These are phyloP conservation scores for Linyphia triangularis DNA, from an alignment of 2,888 invertebrate species.

Conservation along the genomic window DNA sequence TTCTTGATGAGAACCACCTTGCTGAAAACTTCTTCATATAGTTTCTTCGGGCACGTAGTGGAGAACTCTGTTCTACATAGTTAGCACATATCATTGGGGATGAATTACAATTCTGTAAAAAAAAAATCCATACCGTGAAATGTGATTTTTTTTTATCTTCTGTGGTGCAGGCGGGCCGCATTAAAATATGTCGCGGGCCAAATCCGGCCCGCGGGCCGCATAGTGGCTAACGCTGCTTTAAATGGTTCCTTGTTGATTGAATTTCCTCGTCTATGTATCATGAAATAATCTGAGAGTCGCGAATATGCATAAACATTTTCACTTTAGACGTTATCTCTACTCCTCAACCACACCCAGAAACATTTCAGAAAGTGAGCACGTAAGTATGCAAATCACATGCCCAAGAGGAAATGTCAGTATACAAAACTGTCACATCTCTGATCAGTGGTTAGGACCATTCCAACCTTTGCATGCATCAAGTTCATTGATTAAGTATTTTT, in stretches of 20 bases:
- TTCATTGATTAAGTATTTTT: not conserved
- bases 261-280: not conserved
- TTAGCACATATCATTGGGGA: not conserved
- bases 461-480: not conserved
- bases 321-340: not conserved
- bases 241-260: conserved; percentile 3
- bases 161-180: too few relatives aligned
- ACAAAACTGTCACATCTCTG: conserved; percentile 17
- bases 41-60: too few relatives aligned
- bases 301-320: not conserved
- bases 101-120: too few relatives aligned
- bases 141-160: too few relatives aligned
- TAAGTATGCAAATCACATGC: conserved; percentile 1
- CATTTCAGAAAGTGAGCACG: not conserved
- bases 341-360: conserved; percentile 16
- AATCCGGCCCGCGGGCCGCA: too few relatives aligned
- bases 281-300: not conserved
- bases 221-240: not conserved
- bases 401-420: conserved; percentile 26
- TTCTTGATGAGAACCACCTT: too few relatives aligned
- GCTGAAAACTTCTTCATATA: too few relatives aligned
- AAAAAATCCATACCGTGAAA: too few relatives aligned
- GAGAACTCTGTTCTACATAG: too few relatives aligned
- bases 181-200: too few relatives aligned
- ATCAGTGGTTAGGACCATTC: conserved; percentile 5